These are phyloP conservation scores for Leptopterna dolabrata DNA, from an alignment of 2,888 invertebrate genomes.

Conservation along the genomic window DNA sequence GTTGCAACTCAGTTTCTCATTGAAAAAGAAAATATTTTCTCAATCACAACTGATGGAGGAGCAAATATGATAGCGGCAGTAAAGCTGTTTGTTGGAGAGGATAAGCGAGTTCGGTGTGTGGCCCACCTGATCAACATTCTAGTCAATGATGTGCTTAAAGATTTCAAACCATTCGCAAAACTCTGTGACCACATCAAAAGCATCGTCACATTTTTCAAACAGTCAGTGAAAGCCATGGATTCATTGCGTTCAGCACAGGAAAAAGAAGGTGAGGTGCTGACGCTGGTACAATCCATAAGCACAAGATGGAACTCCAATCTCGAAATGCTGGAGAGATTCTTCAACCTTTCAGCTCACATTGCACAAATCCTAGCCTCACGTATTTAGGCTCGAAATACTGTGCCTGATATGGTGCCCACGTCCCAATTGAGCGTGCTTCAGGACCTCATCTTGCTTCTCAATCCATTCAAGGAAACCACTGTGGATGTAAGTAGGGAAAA, in stretches of 20 bases:
- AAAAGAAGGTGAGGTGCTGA: too few relatives aligned
- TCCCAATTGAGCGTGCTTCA: background rate
- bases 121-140: background rate
- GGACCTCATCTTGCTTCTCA: background rate
- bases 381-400: background rate
- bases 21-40: background rate
- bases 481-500: background rate
- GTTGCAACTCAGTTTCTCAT: background rate
- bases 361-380: background rate
- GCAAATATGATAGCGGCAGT: background rate
- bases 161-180: background rate
- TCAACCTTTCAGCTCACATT: slow-evolving; percentile 47
- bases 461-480: background rate
- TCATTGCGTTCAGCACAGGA: background rate
- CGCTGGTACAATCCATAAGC: slow-evolving; percentile 52
- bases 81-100: background rate
- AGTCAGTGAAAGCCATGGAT: too few relatives aligned
- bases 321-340: slow-evolving; percentile 60
- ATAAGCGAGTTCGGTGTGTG: background rate
- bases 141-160: background rate
- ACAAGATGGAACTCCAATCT: slow-evolving; percentile 62
- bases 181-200: background rate
- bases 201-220: too few relatives aligned
- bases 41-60: background rate
- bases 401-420: background rate